Percentiles rank a stretch among this genome's conserved stretches.
These are phyloP conservation scores for Zygogramma bicolorata DNA, from an alignment of 2,888 invertebrate genomes.

Conservation along the genomic window DNA sequence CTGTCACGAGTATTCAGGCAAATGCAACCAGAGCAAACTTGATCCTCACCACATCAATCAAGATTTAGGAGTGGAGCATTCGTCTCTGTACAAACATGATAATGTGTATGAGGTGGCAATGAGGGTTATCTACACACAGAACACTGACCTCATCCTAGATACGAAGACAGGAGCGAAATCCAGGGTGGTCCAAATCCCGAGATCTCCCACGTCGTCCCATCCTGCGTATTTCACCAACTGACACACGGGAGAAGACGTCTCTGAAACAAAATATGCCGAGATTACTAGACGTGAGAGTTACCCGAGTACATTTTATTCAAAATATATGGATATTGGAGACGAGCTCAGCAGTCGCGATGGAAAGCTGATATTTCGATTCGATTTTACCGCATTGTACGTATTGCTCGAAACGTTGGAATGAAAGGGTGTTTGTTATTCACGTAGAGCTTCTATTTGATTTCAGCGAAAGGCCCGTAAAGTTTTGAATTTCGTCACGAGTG, in stretches of 20 bases:
- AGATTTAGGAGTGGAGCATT: background rate
- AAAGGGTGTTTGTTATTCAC: background rate
- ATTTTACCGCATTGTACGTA: background rate
- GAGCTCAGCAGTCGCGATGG: constrained; percentile 2
- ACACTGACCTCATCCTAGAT: constrained; percentile 68
- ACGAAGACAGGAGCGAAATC: constrained; percentile 69
- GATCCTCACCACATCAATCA: constrained; percentile 2
- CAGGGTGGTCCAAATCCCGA: constrained; percentile 67
- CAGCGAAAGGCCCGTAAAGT: too few species aligned
- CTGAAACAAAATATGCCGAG: constrained; percentile 60
- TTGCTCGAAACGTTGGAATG: background rate
- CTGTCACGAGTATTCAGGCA: background rate
- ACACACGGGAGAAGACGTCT: constrained; percentile 67
- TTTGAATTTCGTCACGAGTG: too few species aligned
- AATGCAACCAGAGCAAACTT: background rate
- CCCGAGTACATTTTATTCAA: background rate
- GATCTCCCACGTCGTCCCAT: constrained; percentile 67
- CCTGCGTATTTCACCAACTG: constrained; percentile 67
- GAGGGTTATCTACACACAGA: background rate
- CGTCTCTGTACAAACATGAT: constrained; percentile 5
- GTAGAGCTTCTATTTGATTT: background rate
- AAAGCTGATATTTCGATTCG: background rate
- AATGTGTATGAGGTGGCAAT: background rate
- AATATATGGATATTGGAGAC: background rate
- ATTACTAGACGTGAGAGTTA: background rate